phyloP scores from a whole-genome alignment of 2,113 vertebrate species.

The Hemichromis elongatus region DNA sequence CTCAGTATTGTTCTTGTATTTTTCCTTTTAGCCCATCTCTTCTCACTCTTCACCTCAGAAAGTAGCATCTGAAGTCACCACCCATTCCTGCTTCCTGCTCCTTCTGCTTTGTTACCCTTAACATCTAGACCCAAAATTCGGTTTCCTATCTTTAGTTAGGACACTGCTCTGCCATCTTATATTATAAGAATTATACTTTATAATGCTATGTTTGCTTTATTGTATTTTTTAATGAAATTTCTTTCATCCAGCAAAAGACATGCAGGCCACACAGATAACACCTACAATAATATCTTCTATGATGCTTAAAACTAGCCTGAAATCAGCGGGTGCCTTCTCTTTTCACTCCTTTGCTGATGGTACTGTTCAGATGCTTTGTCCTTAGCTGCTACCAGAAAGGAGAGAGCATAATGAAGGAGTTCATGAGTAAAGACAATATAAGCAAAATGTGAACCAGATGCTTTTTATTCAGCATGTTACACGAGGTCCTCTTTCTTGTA shows the following conservation, averaged over 20 bases:
- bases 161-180: not conserved
- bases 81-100: not conserved
- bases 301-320: not conserved
- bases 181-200: not conserved
- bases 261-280: not conserved
- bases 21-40: not conserved
- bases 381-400: not conserved
- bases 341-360: not conserved
- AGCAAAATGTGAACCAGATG: not conserved
- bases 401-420: not conserved
- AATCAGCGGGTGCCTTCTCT: not conserved
- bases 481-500: not conserved
- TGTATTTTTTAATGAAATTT: not conserved
- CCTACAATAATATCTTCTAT: not conserved
- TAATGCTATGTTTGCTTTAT: not conserved
- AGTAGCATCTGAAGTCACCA: not conserved
- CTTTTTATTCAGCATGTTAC: constrained; percentile 38
- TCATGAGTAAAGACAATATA: not conserved
- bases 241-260: not conserved
- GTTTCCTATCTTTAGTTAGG: not conserved
- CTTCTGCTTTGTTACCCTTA: not conserved
- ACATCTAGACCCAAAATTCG: not conserved
- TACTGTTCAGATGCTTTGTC: not conserved
- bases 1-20: not conserved
- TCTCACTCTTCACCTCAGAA: not conserved